phyloP scores from a whole-genome alignment of 1,140 invertebrate species.

The Cydia fagiglandana region DNA sequence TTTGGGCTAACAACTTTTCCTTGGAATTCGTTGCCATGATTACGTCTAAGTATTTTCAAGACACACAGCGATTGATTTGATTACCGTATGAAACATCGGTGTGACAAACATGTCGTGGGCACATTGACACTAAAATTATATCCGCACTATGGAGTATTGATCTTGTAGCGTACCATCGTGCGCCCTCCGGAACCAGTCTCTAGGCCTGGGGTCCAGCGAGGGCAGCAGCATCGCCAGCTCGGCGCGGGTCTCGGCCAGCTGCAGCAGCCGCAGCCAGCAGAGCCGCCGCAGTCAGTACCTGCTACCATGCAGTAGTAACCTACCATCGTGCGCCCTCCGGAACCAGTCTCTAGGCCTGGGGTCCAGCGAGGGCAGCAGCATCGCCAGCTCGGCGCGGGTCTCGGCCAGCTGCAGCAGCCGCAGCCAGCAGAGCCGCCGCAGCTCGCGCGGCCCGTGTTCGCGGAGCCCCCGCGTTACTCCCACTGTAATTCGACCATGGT shows the following conservation, averaged over 20 bases:
- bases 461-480: conserved; percentile 38
- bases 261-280: conserved; percentile 45
- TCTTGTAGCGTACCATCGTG: conserved; percentile 31
- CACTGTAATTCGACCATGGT: not conserved
- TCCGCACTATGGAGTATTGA: too few species aligned
- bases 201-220: conserved; percentile 36
- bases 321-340: conserved; percentile 43
- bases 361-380: conserved; percentile 38
- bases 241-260: conserved; percentile 37
- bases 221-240: conserved; percentile 38
- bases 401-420: conserved; percentile 43
- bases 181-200: conserved; percentile 46
- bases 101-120: too few species aligned
- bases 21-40: too few species aligned
- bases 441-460: conserved; percentile 38
- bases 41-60: too few species aligned
- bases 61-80: too few species aligned
- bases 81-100: too few species aligned
- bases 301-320: too few species aligned
- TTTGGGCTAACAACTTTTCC: too few species aligned
- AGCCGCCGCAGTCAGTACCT: conserved; percentile 41
- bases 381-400: conserved; percentile 35
- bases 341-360: conserved; percentile 42
- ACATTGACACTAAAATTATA: too few species aligned
- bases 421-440: conserved; percentile 52